Conservation (phyloP, 1,140 invertebrate species). For the Cyphomyrmex costatus region DNA sequence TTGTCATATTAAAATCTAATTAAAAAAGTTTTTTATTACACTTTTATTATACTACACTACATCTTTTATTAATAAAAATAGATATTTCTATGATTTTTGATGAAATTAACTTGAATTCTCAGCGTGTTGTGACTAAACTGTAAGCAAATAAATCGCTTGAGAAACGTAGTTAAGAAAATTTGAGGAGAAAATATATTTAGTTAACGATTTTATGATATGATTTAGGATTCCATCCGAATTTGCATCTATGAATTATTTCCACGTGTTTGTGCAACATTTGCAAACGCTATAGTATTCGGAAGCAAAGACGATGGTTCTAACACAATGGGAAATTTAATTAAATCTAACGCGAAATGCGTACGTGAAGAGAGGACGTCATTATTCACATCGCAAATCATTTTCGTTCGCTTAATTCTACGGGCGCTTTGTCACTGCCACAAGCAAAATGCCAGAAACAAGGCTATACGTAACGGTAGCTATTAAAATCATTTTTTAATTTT, state of each 20-base stretch:
- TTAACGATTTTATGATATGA: neutral
- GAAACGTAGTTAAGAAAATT: neutral
- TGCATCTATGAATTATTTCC: neutral
- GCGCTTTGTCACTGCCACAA: conserved; percentile 49
- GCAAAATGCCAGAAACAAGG: conserved; percentile 28
- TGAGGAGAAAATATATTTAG: neutral
- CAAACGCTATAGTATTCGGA: neutral
- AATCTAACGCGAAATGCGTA: conserved; percentile 52
- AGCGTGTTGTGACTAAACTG: neutral
- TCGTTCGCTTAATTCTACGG: conserved; percentile 45
- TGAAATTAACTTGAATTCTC: neutral
- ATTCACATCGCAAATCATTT: conserved; percentile 49
- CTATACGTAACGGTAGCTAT: neutral
- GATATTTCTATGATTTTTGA: neutral
- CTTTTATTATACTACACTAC: neutral
- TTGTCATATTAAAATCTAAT: neutral
- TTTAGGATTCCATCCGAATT: conserved; percentile 6
- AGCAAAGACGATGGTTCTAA: conserved; percentile 51
- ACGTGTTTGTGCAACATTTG: conserved; percentile 28
- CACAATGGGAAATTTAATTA: conserved; percentile 58
- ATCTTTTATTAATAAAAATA: neutral
- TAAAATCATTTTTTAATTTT: conserved; percentile 55
- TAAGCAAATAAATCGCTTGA: neutral
- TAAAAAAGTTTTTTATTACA: neutral
- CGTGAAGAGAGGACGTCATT: conserved; percentile 53